These are phyloP conservation scores for Ascidia mentula DNA, from an alignment of 23 tunicate species.

Conservation along the genomic window DNA sequence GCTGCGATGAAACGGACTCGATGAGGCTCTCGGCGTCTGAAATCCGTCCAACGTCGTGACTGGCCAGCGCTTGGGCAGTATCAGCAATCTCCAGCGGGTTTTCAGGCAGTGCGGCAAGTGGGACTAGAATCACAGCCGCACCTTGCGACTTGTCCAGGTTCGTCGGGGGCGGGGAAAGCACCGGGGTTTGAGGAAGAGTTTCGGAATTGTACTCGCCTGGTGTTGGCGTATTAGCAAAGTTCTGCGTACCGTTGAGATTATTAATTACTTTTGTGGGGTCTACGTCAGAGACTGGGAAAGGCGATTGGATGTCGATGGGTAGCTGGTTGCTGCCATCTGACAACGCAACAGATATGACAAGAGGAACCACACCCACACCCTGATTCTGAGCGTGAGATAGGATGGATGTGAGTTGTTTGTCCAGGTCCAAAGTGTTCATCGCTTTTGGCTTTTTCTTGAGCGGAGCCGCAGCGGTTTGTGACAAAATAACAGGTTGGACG, in stretches of 20 bases:
- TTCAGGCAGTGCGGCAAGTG: neutral
- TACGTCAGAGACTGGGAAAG: neutral
- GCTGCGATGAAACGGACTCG: constrained; percentile 28
- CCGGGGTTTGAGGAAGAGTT: neutral
- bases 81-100: neutral
- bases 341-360: constrained; percentile 40
- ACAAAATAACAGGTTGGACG: neutral
- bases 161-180: neutral
- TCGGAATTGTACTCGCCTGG: neutral
- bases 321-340: neutral
- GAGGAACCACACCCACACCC: constrained; percentile 7
- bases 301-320: neutral
- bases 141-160: neutral
- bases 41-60: constrained; percentile 13
- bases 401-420: constrained; percentile 81
- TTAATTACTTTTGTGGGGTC: neutral
- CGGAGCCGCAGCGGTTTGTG: neutral
- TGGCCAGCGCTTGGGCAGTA: neutral
- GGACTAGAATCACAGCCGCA: neutral
- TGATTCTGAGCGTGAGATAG: constrained; percentile 60
- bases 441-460: neutral
- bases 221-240: neutral
- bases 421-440: constrained; percentile 55
- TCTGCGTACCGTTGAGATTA: neutral
- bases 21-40: constrained; percentile 31